These are phyloP conservation scores for Oryctolagus cuniculus DNA, from an alignment of 2,113 vertebrate species.

Conservation along the genomic window mOryCun1.1 NC_091435.1:117711001-117711500, in stretches of 20 bases:
- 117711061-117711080: not conserved
- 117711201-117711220: not conserved
- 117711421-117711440: too few relatives aligned
- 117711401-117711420: too few relatives aligned
- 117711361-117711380: too few relatives aligned
- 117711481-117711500: too few relatives aligned
- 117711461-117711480: too few relatives aligned
- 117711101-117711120: not conserved
- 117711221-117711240: not conserved
- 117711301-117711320: too few relatives aligned
- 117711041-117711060: conserved; percentile 41
- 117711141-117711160: not conserved
- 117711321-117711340: too few relatives aligned
- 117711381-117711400: too few relatives aligned
- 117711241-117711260: not conserved
- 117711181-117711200: conserved; percentile 35
- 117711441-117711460: too few relatives aligned
- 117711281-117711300: too few relatives aligned
- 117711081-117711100: not conserved
- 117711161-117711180: not conserved
- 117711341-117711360: too few relatives aligned
- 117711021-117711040: not conserved
- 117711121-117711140: not conserved
- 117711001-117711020: not conserved
- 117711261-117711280: too few relatives aligned